Percentiles rank a stretch among this genome's conserved stretches.
Evolutionary conservation across 1,140 invertebrate species (phyloP).

Genomic region (Littorina saxatilis): DNA sequence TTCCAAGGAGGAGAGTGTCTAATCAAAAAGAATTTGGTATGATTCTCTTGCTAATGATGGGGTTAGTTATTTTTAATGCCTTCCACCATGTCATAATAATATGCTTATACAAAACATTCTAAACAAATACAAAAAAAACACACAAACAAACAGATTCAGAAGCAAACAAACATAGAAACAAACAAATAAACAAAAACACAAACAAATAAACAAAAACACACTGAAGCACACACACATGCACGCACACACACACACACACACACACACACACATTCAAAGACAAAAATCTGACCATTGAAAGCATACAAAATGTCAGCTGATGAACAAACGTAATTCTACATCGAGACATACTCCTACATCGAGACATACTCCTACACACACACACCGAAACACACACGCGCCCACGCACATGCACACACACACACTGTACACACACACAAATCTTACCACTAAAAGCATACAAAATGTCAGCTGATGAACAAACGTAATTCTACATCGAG

Average conservation of each 20-base stretch:
- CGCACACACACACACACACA: conserved; percentile 11
- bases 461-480: no score
- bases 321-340: no score
- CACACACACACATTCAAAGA: not conserved
- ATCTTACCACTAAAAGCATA: not conserved
- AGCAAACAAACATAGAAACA: conserved; percentile 14
- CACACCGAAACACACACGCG: conserved; percentile 12
- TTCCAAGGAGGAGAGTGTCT: no score
- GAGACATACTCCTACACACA: not conserved
- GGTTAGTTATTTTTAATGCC: no score
- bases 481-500: not conserved
- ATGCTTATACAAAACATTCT: not conserved
- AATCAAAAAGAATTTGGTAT: no score
- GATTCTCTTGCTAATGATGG: no score
- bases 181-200: not conserved
- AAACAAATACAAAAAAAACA: not conserved
- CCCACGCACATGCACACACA: conserved; percentile 18
- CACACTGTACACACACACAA: conserved; percentile 1
- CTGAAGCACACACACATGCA: not conserved
- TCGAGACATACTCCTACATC: no score
- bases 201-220: not conserved
- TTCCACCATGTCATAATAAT: no score
- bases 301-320: not conserved
- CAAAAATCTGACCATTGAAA: not conserved
- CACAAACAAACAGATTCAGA: not conserved